Evolutionary conservation across 1,140 invertebrate species (phyloP), one percentile per base, ranked within the genome.

Genomic region (Lucilia cuprina): DNA sequence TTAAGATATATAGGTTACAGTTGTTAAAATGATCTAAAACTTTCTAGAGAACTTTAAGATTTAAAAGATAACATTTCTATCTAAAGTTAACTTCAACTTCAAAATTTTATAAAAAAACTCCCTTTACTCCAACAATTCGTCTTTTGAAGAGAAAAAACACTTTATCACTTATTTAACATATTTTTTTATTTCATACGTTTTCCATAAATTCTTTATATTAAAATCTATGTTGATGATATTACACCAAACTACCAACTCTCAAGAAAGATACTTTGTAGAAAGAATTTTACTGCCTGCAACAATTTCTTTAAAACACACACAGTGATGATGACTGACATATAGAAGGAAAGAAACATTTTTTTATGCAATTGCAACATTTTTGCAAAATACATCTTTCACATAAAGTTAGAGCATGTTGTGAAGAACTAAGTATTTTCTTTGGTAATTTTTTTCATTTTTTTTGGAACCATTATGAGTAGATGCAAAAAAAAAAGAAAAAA

Each of bases 81-180:
- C 25, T 30, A 3, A 30, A 30, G 25, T 30, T 2, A 30, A 30
- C 3, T 30, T 30, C 25, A 30, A 30, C n/a, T n/a, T n/a, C 25
- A 30, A 30, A 30, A 30, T 10, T 41, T 41, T 2, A 41, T 3
- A 30, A 30, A 41, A 41, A 41, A 41, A 41, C 41, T 41, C 41
- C 5, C 10, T 41, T 41, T 41, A 10, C 10, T 7, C 10, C 0
- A 8, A 41, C 41, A 41, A 41, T 41, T 41, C 41, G 41, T 41
- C 7, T 10, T 2, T 10, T 41, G 55, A 70, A 70, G n/a, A 70
- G 19, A 70, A 70, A 21, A 19, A 70, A 21, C 65, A 70, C 65
- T 70, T 70, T 25, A 70, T 70, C 65, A 70, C 65, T 70, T 70
- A 70, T n/a, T 70, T 25, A 70, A 70, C 65, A 19, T 60, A 60